Evolutionary conservation across 1,140 invertebrate species (phyloP), one percentile per base, ranked within the genome.

Genomic region (Theocolax elegans): DNA sequence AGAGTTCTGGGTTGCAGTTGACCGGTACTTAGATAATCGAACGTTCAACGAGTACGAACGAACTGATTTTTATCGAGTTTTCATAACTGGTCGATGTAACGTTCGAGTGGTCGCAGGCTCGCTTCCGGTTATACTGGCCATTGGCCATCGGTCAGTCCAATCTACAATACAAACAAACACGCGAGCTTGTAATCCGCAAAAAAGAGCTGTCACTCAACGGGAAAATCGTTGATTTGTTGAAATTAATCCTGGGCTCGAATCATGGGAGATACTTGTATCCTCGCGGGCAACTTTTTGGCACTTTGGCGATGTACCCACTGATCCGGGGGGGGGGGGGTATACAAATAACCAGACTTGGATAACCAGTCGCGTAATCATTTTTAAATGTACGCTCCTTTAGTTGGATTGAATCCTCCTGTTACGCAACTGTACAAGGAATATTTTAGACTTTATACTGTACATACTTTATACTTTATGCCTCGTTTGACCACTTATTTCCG

Each of bases 161-260:
- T 38, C 62, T 51, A 25, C 17, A 21, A 25, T 49, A 21, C 31
- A 23, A 27, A 38, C 2, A n/a, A 29, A 63, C 49, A n/a, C n/a
- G n/a, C n/a, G n/a, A n/a, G n/a, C n/a, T 21, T 23, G 29, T 17
- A 7, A 63, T 29, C 46, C 44, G 60, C 48, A 63, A 63, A 27
- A 49, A 63, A n/a, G 23, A 63, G 60, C 17, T 19, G 7, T 15
- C n/a, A n/a, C n/a, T n/a, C n/a, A n/a, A n/a, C n/a, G n/a, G 19
- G 17, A 27, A 64, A 64, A 48, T 51, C 21, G 62, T 64, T 64
- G 62, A 64, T 64, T 64, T 51, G 62, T 51, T 64, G 48, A 64
- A 64, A 64, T 38, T 9, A 9, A 63, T 49, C n/a, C 13, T 7
- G 29, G 31, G 1, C 19, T 6, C n/a, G n/a, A n/a, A n/a, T n/a